Evolutionary conservation across 2,888 invertebrate genomes (phyloP).

Genomic region (Dorcus hopei): DNA sequence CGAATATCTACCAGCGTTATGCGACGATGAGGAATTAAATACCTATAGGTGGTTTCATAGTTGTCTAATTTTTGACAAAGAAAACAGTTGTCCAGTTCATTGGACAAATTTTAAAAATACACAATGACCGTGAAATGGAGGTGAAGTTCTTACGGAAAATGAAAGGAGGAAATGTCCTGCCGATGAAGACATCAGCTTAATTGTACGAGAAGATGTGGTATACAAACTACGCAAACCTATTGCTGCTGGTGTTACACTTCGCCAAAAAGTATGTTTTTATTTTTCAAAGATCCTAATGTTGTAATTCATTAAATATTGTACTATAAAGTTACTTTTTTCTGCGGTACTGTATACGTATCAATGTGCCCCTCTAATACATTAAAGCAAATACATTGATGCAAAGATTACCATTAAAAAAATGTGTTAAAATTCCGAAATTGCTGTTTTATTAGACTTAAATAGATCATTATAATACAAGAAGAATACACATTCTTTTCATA

Average conservation of each 20-base stretch:
- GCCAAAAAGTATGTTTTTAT: constrained; percentile 6
- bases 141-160: constrained; percentile 5
- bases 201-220: constrained; percentile 4
- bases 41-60: constrained; percentile 5
- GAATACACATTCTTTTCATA: no score
- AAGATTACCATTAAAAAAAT: no score
- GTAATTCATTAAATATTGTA: constrained; percentile 1
- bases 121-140: constrained; percentile 5
- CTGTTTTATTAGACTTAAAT: no score
- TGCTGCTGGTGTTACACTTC: constrained; percentile 11
- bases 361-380: no score
- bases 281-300: constrained; percentile 4
- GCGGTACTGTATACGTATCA: no score
- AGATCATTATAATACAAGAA: no score
- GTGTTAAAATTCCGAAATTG: no score
- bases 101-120: constrained; percentile 7
- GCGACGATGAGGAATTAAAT: constrained; percentile 7
- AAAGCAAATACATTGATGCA: no score
- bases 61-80: constrained; percentile 6
- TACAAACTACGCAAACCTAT: constrained; percentile 7
- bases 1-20: constrained; percentile 7
- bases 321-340: no score
- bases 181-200: constrained; percentile 4
- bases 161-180: constrained; percentile 6
- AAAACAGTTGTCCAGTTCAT: neutral